Evolutionary conservation across 2,113 vertebrate genomes (phyloP).

Genomic region (Herpetotheres cachinnans): DNA sequence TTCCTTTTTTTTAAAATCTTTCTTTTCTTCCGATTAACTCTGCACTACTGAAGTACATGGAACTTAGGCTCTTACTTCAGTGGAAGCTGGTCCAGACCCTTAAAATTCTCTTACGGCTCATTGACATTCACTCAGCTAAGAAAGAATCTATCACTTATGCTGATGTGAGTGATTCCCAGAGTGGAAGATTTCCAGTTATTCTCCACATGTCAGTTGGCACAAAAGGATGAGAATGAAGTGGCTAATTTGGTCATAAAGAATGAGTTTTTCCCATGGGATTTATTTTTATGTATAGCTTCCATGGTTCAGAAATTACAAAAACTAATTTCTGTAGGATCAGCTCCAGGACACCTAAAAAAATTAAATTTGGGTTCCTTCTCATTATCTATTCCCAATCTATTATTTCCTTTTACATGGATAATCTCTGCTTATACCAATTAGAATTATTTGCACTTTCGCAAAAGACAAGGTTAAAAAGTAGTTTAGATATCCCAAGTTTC

Average conservation of each 20-base stretch:
- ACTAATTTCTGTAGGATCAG: neutral
- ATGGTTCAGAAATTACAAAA: neutral
- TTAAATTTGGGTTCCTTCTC: neutral
- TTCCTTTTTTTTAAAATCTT: neutral
- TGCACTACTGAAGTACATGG: neutral
- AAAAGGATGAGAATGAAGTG: neutral
- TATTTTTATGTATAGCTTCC: neutral
- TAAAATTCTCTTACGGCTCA: neutral
- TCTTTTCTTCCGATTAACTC: neutral
- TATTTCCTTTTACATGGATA: neutral
- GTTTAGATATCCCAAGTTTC: neutral
- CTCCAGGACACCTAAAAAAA: neutral
- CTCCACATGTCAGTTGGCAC: neutral
- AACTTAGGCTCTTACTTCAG: neutral
- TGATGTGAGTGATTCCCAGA: neutral
- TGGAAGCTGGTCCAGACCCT: neutral
- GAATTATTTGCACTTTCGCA: neutral
- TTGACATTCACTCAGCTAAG: neutral
- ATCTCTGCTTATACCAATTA: neutral
- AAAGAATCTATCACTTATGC: neutral
- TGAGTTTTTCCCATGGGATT: neutral
- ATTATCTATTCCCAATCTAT: neutral
- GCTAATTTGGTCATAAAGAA: neutral
- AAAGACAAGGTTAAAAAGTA: neutral
- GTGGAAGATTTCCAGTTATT: neutral